phyloP scores from a whole-genome alignment of 2,888 invertebrate genomes.

The Clepsis dumicolana region DNA sequence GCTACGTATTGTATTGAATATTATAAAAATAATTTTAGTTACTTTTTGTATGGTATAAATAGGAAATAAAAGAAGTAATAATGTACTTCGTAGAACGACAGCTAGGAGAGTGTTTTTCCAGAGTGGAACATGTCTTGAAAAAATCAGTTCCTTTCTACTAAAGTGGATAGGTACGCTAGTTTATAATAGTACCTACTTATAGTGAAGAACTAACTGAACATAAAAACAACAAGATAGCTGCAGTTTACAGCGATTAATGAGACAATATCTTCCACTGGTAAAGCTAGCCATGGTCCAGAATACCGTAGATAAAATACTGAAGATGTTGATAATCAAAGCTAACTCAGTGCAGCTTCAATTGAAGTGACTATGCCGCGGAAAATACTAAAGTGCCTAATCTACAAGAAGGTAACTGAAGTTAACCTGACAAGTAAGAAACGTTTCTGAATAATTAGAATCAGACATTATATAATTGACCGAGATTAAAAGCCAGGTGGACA shows the following conservation, averaged over 20 bases:
- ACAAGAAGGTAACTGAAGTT: background rate
- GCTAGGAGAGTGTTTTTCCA: too few species aligned
- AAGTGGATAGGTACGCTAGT: too few species aligned
- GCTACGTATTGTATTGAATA: background rate
- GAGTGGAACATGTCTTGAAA: background rate
- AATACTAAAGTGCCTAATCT: background rate
- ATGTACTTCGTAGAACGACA: background rate
- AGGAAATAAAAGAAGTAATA: background rate
- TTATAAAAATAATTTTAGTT: background rate
- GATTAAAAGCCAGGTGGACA: background rate
- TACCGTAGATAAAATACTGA: background rate
- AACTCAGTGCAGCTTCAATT: background rate
- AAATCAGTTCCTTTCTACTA: background rate
- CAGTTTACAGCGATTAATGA: background rate
- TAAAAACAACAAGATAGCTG: background rate
- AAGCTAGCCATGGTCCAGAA: background rate
- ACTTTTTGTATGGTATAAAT: background rate
- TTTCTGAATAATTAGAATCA: background rate
- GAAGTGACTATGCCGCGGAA: background rate
- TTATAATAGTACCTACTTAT: too few species aligned
- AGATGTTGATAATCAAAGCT: background rate
- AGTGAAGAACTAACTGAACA: too few species aligned
- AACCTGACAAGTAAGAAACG: background rate
- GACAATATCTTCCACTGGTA: background rate
- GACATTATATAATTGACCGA: background rate